phyloP scores from a whole-genome alignment of 1,140 invertebrate species.

The Hestina assimilis region DNA sequence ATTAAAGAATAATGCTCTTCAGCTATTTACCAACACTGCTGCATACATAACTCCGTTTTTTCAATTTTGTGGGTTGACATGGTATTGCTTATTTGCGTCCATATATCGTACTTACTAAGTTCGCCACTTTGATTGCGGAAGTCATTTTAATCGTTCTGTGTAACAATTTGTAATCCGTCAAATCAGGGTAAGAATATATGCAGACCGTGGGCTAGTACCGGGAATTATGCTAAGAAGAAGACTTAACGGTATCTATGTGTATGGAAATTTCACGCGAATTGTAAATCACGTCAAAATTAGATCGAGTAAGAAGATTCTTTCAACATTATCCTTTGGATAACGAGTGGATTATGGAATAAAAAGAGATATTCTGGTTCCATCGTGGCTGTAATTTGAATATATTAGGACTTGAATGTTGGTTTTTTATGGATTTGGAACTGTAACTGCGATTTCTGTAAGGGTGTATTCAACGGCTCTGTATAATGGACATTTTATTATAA shows the following conservation, averaged over 20 bases:
- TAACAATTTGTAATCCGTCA: no score
- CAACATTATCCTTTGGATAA: constrained; percentile 23
- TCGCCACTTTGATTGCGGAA: no score
- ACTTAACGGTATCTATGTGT: constrained; percentile 27
- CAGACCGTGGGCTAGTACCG: background rate
- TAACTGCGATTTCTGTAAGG: constrained; percentile 21
- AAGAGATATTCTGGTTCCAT: constrained; percentile 20
- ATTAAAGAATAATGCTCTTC: no score
- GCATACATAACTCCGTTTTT: no score
- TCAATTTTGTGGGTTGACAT: no score
- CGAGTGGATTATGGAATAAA: constrained; percentile 28
- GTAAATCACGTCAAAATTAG: constrained; percentile 16
- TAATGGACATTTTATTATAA: constrained; percentile 8
- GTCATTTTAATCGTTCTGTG: no score
- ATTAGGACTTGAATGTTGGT: constrained; percentile 27
- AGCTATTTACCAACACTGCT: no score
- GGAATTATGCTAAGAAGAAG: no score
- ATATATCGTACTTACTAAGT: no score
- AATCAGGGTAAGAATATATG: no score
- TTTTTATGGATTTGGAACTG: constrained; percentile 23
- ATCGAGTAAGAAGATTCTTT: constrained; percentile 11
- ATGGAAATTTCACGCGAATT: constrained; percentile 31
- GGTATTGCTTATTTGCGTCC: no score
- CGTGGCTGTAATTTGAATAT: constrained; percentile 28
- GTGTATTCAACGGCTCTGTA: background rate